Evolutionary conservation across 1,140 invertebrate species (phyloP).

Genomic region (Neodiprion fabricii): DNA sequence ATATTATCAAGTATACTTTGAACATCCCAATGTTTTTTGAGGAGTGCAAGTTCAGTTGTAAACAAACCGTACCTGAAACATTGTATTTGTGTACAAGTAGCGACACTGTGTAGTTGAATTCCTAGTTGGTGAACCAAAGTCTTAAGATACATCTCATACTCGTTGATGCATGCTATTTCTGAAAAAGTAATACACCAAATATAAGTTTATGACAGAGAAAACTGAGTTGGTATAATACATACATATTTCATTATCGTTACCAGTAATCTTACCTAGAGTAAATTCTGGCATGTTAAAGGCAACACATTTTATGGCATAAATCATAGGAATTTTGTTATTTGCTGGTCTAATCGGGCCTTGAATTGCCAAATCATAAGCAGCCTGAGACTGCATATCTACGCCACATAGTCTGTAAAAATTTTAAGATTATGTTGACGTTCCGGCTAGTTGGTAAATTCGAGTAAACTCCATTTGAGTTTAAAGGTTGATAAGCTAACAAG

Average conservation of each 20-base stretch:
- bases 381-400: conserved; percentile 82
- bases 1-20: conserved; percentile 79
- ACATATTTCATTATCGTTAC: conserved; percentile 9
- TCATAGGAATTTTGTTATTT: conserved; percentile 71
- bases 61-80: conserved; percentile 87
- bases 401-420: conserved; percentile 71
- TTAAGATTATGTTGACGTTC: neutral
- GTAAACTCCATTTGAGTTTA: neutral
- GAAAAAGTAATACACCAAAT: conserved; percentile 50
- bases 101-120: conserved; percentile 76
- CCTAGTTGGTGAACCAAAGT: conserved; percentile 82
- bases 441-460: conserved; percentile 24
- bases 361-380: conserved; percentile 85
- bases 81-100: conserved; percentile 79
- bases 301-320: conserved; percentile 89
- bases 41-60: conserved; percentile 74
- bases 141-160: conserved; percentile 77
- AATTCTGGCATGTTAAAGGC: conserved; percentile 84
- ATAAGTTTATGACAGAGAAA: conserved; percentile 21
- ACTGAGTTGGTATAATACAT: conserved; percentile 5
- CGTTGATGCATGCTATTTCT: conserved; percentile 88
- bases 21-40: conserved; percentile 85
- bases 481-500: neutral
- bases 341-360: conserved; percentile 80
- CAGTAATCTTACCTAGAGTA: conserved; percentile 72